phyloP scores from a whole-genome alignment of 2,888 invertebrate genomes.

The Tetranychus truncatus region DNA sequence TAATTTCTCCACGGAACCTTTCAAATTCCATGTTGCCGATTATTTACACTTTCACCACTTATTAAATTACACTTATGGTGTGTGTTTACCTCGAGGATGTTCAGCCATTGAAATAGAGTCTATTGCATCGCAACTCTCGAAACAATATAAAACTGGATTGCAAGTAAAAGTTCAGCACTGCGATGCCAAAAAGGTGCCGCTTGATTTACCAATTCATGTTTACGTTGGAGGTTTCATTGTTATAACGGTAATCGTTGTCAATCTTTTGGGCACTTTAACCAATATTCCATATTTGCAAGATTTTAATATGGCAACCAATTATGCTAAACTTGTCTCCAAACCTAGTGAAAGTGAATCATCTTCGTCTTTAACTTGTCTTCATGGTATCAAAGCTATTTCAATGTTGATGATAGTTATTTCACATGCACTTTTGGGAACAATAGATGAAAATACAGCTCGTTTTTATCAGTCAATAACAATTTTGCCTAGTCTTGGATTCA shows the following conservation, averaged over 20 bases:
- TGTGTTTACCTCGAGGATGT: constrained; percentile 4
- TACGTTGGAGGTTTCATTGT: neutral
- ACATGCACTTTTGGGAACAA: neutral
- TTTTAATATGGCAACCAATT: neutral
- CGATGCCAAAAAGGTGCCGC: neutral
- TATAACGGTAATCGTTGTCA: neutral
- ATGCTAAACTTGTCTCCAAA: neutral
- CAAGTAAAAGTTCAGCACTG: neutral
- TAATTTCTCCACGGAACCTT: neutral
- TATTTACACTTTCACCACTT: neutral
- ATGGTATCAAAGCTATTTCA: constrained; percentile 1
- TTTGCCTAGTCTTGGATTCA: neutral
- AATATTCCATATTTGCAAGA: neutral
- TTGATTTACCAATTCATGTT: neutral
- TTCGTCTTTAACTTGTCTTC: neutral
- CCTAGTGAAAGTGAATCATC: neutral
- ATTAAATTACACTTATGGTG: neutral
- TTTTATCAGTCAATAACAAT: neutral
- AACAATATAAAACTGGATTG: neutral
- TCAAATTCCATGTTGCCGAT: neutral
- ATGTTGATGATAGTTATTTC: constrained; percentile 2
- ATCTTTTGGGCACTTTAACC: neutral
- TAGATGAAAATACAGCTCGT: neutral
- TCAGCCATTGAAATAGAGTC: neutral
- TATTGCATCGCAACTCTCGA: neutral